Evolutionary conservation across 1,140 invertebrate genomes (phyloP).

Genomic region (Microplitis demolitor): DNA sequence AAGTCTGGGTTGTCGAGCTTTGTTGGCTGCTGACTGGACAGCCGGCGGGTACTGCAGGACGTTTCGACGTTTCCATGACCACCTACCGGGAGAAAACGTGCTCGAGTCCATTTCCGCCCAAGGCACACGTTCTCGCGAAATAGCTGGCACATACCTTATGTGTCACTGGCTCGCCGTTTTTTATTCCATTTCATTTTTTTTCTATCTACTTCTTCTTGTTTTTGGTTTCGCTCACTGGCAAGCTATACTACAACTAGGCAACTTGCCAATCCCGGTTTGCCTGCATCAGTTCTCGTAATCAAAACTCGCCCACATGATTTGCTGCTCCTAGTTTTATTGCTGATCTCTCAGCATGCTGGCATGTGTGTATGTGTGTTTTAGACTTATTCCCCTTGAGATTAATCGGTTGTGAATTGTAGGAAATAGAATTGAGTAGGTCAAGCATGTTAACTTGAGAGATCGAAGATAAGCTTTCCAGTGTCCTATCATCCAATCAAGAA

Average conservation of each 20-base stretch:
- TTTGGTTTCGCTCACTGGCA: neutral
- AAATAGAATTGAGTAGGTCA: neutral
- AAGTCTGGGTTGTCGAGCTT: neutral
- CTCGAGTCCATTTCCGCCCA: conserved; percentile 24
- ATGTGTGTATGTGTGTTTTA: too few species aligned
- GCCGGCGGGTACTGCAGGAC: neutral
- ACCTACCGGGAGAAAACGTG: conserved; percentile 32
- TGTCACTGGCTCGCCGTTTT: too few species aligned
- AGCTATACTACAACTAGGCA: too few species aligned
- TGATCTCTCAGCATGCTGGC: too few species aligned
- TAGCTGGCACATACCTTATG: neutral
- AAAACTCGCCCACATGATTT: neutral
- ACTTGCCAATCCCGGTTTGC: too few species aligned
- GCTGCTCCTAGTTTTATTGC: neutral
- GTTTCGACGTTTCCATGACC: conserved; percentile 23
- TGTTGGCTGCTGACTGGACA: neutral
- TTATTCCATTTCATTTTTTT: neutral
- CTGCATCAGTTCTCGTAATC: too few species aligned
- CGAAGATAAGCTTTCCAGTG: too few species aligned
- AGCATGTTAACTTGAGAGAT: neutral
- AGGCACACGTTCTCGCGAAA: conserved; percentile 1
- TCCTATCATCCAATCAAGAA: neutral
- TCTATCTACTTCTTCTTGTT: neutral
- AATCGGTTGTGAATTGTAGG: too few species aligned
- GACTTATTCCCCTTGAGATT: too few species aligned